Percentiles rank a stretch among this genome's conserved stretches.
Evolutionary conservation across 2,888 invertebrate genomes (phyloP).

Genomic region (Aleiodes testaceus): DNA sequence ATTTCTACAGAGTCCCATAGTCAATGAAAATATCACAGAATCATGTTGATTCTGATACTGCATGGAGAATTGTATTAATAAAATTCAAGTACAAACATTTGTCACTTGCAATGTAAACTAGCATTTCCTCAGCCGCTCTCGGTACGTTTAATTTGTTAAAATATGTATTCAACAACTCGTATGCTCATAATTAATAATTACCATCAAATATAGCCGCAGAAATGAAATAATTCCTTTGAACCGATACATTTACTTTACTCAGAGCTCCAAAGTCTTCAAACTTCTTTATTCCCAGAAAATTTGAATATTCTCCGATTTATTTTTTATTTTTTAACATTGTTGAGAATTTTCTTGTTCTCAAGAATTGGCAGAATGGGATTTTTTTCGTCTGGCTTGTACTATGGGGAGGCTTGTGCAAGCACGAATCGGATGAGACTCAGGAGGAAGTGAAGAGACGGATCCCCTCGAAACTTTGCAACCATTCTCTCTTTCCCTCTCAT

Average conservation of each 20-base stretch:
- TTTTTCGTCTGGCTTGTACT: conserved; percentile 18
- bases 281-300: not conserved
- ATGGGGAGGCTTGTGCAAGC: conserved; percentile 21
- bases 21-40: not conserved
- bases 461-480: conserved; percentile 33
- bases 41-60: not conserved
- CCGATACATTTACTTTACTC: not conserved
- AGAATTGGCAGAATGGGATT: conserved; percentile 8
- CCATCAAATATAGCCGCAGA: not conserved
- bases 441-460: conserved; percentile 33
- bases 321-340: not conserved
- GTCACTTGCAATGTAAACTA: not conserved
- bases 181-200: not conserved
- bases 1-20: conserved; percentile 7
- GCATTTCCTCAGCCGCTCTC: not conserved
- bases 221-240: not conserved
- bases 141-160: not conserved
- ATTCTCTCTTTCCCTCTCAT: conserved; percentile 5
- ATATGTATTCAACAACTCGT: not conserved
- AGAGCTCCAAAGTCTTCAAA: no score
- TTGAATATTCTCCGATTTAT: conserved; percentile 14
- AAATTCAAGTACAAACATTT: conserved; percentile 12
- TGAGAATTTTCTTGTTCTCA: conserved; percentile 22
- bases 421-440: conserved; percentile 31
- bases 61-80: not conserved